Conservation (phyloP, 2,888 invertebrate species). For the Ornithoptera alexandrae region DNA sequence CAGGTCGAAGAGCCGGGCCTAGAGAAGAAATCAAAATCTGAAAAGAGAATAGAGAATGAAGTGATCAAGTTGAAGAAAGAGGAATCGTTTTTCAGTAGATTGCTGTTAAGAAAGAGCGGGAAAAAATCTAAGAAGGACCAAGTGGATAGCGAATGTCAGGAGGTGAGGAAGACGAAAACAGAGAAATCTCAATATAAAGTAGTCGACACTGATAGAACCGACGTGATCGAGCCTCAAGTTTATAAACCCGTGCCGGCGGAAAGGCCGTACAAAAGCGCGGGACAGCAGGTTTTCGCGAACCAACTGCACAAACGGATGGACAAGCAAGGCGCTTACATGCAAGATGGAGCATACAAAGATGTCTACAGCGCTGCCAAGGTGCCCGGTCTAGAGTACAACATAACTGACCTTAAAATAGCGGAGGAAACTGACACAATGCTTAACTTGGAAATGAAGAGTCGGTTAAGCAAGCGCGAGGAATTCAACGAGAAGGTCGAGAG, state of each 20-base stretch:
- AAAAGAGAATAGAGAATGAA: conserved; percentile 74
- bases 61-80: conserved; percentile 77
- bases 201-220: conserved; percentile 57
- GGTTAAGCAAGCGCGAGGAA: conserved; percentile 66
- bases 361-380: conserved; percentile 72
- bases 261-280: conserved; percentile 68
- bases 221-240: conserved; percentile 48
- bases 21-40: conserved; percentile 74
- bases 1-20: conserved; percentile 71
- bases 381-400: conserved; percentile 69
- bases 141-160: conserved; percentile 65
- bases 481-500: conserved; percentile 58
- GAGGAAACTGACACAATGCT: conserved; percentile 75
- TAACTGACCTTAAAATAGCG: conserved; percentile 75
- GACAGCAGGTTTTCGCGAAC: conserved; percentile 73
- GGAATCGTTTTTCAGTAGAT: conserved; percentile 82
- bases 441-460: conserved; percentile 65
- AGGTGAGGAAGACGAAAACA: conserved; percentile 64
- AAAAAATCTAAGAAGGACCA: conserved; percentile 83
- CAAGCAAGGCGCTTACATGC: conserved; percentile 74
- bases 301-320: conserved; percentile 77
- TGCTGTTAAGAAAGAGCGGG: conserved; percentile 85
- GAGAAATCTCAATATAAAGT: conserved; percentile 66
- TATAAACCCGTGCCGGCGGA: conserved; percentile 69
- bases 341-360: conserved; percentile 73